These are phyloP conservation scores for Artemia sinica DNA, from an alignment of 2,888 invertebrate genomes.

Conservation along the genomic window DNA sequence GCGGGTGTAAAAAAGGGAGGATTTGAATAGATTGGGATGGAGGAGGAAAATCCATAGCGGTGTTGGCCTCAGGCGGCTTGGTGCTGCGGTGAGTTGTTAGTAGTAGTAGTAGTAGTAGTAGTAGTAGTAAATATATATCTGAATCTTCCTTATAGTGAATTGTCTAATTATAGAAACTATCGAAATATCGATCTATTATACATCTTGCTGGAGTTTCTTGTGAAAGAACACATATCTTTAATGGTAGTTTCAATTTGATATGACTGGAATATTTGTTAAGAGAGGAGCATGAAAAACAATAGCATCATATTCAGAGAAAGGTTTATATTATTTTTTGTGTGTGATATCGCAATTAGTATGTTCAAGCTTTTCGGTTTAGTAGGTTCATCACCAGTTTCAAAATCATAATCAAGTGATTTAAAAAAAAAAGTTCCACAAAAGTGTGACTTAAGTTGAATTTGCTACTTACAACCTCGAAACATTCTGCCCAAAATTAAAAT, in stretches of 20 bases:
- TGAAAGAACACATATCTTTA: conserved; percentile 19
- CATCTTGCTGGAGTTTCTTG: conserved; percentile 18
- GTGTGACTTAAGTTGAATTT: conserved; percentile 14
- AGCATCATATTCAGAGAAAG: conserved; percentile 14
- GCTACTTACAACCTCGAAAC: too few species aligned
- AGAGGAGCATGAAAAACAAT: conserved; percentile 18
- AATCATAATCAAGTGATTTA: conserved; percentile 8
- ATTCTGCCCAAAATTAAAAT: neutral
- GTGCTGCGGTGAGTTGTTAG: too few species aligned
- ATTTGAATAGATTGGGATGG: too few species aligned
- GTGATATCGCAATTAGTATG: conserved; percentile 18
- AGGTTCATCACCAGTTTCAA: conserved; percentile 17
- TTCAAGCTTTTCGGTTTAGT: conserved; percentile 7
- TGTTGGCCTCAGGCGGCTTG: too few species aligned
- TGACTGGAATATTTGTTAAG: conserved; percentile 14
- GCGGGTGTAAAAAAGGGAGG: too few species aligned
- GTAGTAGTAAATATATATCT: conserved; percentile 17
- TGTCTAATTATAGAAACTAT: conserved; percentile 20
- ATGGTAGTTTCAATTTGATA: neutral
- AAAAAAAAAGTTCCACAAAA: conserved; percentile 17
- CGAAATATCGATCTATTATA: neutral
- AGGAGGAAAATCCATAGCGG: too few species aligned
- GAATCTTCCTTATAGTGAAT: conserved; percentile 19
- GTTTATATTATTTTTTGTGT: conserved; percentile 14
- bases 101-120: too few species aligned